Evolutionary conservation across 2,888 invertebrate species (phyloP), one percentile per base, ranked within the genome.

Genomic region (Mechanitis messenoides): DNA sequence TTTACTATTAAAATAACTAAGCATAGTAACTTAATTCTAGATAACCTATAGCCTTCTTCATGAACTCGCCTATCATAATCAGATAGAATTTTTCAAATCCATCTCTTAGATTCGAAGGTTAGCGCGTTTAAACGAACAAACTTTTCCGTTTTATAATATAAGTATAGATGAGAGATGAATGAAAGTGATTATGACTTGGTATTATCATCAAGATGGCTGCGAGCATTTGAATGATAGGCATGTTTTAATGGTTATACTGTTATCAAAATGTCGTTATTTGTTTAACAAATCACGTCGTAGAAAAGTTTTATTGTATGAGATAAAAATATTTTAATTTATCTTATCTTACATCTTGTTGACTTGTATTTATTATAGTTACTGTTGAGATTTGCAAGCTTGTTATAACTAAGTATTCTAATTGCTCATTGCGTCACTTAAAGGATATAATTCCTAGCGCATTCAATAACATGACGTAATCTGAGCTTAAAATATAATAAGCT

Each of bases 311-410:
- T 50, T 50, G 2, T n/a, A 0, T 28, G 7, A n/a, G 31, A 31
- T 31, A 31, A 50, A n/a, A 31, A 50, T 7, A 47, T 5, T 12
- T 50, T 9, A 31, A 31, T 31, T 31, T 50, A 28, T 50, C 50
- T 50, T 50, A 50, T 50, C 50, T 31, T 31, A 50, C 31, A 2
- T 28, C 9, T 50, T 4, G 47, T 47, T 9, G 7, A 5, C 50
- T 31, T 7, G 9, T 31, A 50, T 50, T 35, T 50, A 31, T 6
- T 47, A 11, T 31, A 31, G 7, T 9, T 31, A 20, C 3, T 50
- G n/a, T 31, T 31, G 31, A 9, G 28, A 75, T 76, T 78, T 77
- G 77, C 77, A 74, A 76, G 75, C 74, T 72, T 72, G 61, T 71
- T 66, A 61, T 55, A 68, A 66, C 65, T 56, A 58, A 53, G 63